Evolutionary conservation across 2,113 vertebrate genomes (phyloP).

Genomic region (Malurus cyaneus): DNA sequence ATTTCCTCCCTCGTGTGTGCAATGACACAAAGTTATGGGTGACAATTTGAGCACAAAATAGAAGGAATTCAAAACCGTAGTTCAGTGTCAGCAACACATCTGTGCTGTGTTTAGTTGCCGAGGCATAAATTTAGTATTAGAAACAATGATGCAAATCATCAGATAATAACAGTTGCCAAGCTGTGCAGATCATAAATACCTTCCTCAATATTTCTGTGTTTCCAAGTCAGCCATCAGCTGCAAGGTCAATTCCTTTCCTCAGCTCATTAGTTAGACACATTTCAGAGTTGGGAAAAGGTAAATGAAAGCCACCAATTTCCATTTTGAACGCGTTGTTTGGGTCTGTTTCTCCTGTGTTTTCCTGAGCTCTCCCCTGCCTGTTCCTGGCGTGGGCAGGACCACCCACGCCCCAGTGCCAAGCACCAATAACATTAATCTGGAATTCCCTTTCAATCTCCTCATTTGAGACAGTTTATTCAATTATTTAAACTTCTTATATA

Average conservation of each 20-base stretch:
- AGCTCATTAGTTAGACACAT: background rate
- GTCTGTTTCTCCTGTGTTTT: background rate
- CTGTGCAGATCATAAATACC: background rate
- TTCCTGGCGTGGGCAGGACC: background rate
- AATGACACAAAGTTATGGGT: slow-evolving; percentile 14
- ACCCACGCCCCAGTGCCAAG: background rate
- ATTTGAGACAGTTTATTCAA: slow-evolving; percentile 17
- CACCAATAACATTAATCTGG: background rate
- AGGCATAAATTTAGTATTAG: background rate
- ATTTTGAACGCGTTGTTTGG: background rate
- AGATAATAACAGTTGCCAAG: background rate
- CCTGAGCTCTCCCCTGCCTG: background rate
- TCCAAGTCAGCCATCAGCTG: background rate
- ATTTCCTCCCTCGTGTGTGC: background rate
- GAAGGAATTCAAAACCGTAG: slow-evolving; percentile 10
- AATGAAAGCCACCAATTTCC: background rate
- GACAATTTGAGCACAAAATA: slow-evolving; percentile 21
- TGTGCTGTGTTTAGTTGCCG: background rate
- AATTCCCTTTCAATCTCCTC: slow-evolving; percentile 47
- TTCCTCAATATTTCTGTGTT: background rate
- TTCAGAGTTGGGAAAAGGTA: background rate
- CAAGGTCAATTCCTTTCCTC: background rate
- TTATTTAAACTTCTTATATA: slow-evolving; percentile 50
- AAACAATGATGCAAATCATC: background rate
- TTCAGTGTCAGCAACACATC: slow-evolving; percentile 5